Conservation (phyloP, 2,113 vertebrate species). For the Labrus mixtus region DNA sequence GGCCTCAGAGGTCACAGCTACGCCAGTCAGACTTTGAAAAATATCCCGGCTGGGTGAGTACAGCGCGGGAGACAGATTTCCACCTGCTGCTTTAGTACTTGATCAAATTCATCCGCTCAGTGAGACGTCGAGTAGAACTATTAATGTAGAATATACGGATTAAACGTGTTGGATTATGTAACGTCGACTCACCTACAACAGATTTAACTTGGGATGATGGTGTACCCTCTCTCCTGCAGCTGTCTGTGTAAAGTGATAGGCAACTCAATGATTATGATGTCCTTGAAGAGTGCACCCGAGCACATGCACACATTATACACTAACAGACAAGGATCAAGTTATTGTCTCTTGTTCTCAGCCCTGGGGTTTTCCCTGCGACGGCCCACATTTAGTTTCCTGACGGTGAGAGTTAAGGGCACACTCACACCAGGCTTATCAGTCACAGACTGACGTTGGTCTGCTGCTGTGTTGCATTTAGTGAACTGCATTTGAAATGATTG, state of each 20-base stretch:
- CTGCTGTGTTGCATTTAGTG: not conserved
- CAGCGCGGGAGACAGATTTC: slow-evolving; percentile 1
- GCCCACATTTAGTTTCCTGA: slow-evolving; percentile 36
- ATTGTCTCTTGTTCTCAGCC: slow-evolving; percentile 53
- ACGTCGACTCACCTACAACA: slow-evolving; percentile 2
- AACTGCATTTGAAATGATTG: slow-evolving; percentile 4
- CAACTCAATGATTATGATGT: slow-evolving; percentile 54
- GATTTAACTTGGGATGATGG: slow-evolving; percentile 32
- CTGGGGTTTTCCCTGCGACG: slow-evolving; percentile 32
- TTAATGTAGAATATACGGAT: not conserved
- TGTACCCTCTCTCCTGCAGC: slow-evolving; percentile 57
- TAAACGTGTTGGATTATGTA: not conserved
- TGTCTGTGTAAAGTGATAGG: slow-evolving; percentile 72
- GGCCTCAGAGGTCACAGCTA: slow-evolving; percentile 57
- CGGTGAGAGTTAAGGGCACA: not conserved
- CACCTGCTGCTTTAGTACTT: slow-evolving; percentile 54
- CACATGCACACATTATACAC: not conserved
- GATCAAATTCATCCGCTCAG: not conserved
- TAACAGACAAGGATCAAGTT: slow-evolving; percentile 38
- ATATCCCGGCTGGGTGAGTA: not conserved
- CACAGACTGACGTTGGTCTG: not conserved
- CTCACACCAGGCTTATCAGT: not conserved
- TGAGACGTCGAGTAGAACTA: not conserved
- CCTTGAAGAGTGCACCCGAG: slow-evolving; percentile 52
- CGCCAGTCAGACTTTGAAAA: slow-evolving; percentile 36